Conservation (phyloP, 2,113 vertebrate species). For the Antigone vipio region DNA sequence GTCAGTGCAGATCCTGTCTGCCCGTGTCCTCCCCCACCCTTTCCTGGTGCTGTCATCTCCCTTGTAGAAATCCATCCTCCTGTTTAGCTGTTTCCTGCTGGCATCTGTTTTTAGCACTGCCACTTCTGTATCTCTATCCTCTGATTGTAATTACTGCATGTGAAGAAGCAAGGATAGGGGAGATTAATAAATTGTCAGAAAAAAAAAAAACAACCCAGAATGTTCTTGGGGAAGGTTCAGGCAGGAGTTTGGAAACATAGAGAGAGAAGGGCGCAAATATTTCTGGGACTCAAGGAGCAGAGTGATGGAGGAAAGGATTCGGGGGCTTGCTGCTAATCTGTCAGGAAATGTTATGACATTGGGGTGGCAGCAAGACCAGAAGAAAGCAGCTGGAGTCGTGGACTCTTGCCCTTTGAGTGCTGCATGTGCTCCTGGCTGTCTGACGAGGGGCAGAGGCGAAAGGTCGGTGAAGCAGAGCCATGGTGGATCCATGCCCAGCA, state of each 20-base stretch:
- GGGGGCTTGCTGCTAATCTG: not conserved
- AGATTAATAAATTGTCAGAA: conserved; percentile 25
- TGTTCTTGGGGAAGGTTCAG: not conserved
- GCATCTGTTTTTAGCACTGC: conserved; percentile 50
- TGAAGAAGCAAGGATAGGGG: not conserved
- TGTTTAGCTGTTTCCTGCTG: conserved; percentile 38
- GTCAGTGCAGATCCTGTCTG: not conserved
- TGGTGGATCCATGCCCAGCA: conserved; percentile 4
- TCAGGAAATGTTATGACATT: conserved; percentile 25
- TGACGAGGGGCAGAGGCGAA: not conserved
- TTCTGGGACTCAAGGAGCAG: not conserved
- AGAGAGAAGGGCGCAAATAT: not conserved
- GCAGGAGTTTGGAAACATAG: conserved; percentile 10
- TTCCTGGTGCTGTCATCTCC: not conserved
- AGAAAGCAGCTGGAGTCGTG: conserved; percentile 42
- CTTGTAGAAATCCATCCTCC: not conserved
- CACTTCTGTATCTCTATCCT: not conserved
- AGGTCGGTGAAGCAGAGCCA: accelerated
- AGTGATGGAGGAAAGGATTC: not conserved
- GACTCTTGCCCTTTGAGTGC: not conserved
- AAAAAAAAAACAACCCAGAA: not conserved
- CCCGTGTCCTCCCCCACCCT: not conserved
- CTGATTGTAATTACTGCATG: conserved; percentile 49
- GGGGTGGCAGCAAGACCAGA: conserved; percentile 29
- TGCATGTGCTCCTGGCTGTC: not conserved